Base-by-base conservation (phyloP, 2,797 vertebrate genomes). In the Phylloscopus collybita region DNA sequence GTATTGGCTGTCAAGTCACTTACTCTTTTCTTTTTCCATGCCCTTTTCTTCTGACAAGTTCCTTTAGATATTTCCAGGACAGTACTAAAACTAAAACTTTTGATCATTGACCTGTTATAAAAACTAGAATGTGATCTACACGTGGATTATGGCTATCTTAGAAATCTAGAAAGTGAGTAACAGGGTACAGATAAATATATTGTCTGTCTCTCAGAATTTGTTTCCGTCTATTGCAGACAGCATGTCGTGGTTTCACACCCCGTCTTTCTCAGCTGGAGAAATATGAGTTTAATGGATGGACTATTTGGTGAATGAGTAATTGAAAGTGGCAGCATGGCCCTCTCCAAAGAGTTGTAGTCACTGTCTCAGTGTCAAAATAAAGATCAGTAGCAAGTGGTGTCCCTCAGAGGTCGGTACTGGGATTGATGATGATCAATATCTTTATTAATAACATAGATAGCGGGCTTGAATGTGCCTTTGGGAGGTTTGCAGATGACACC, bases 231-330 rank as follows among this genome's bases (percentile, higher is more conserved):
- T 61, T 62, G 27, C 60, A 76, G 75, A 20, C 17, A 29, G 26
- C 18, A 20, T 16, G 14, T 65, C 1, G 0, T 16, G 7, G 34
- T 73, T 6, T 69, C 10, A 5, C 3, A 6, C 7, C 6, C 11
- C 13, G 11, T 57, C 13, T 13, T 54, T 60, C 10, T 64, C 26
- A 50, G 17, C 27, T 72, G n/a, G 29, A 44, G 44, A 49, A 18
- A 8, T 57, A 11, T 0, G 0, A 13, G 6, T 78, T 81, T 89
- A 56, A 42, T 23, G 42, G 32, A 16, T 66, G 10, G 75, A 19
- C 10, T 72, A 0, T 36, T 75, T 3, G 3, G 21, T 34, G 14
- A 34, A 45, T 57, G 47, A 79, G 60, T 20, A 65, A 2, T 42
- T 59, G 42, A 10, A 65, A 34, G 42, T 60, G 42, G 6, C 13